Evolutionary conservation across 2,888 invertebrate genomes (phyloP).

Genomic region (Plebejus melissa): DNA sequence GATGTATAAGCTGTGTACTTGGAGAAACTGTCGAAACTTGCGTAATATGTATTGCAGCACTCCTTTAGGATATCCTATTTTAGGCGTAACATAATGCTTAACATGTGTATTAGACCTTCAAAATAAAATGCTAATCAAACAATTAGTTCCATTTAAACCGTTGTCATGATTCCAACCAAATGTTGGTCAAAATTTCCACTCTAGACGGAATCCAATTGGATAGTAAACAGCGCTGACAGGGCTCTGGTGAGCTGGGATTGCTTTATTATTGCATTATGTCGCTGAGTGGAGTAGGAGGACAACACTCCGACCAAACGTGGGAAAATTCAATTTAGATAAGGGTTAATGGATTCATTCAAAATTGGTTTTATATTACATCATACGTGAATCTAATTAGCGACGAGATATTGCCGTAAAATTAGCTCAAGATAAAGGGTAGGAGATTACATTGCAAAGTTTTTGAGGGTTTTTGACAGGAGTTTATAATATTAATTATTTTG

Average conservation of each 20-base stretch:
- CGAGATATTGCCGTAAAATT: background rate
- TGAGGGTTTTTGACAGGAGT: too few species aligned
- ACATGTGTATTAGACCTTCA: background rate
- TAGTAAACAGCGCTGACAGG: constrained; percentile 13
- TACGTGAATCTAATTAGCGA: background rate
- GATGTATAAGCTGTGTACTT: background rate
- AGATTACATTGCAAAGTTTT: background rate
- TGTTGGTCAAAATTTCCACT: constrained; percentile 15
- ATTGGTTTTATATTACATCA: constrained; percentile 16
- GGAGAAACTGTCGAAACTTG: background rate
- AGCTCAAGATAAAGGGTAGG: background rate
- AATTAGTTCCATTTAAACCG: background rate
- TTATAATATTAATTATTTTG: too few species aligned
- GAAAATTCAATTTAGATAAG: constrained; percentile 32
- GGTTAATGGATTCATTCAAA: constrained; percentile 17
- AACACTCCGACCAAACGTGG: constrained; percentile 30
- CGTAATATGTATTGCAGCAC: background rate
- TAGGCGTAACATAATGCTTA: background rate
- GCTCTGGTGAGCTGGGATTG: constrained; percentile 46
- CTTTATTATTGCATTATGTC: constrained; percentile 67
- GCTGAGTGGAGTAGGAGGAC: constrained; percentile 33
- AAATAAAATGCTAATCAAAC: background rate
- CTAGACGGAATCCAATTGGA: background rate
- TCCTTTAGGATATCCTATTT: background rate
- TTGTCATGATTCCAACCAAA: background rate